Conservation (phyloP, 1,140 invertebrate genomes). For the Drosophila ambigua region DNA sequence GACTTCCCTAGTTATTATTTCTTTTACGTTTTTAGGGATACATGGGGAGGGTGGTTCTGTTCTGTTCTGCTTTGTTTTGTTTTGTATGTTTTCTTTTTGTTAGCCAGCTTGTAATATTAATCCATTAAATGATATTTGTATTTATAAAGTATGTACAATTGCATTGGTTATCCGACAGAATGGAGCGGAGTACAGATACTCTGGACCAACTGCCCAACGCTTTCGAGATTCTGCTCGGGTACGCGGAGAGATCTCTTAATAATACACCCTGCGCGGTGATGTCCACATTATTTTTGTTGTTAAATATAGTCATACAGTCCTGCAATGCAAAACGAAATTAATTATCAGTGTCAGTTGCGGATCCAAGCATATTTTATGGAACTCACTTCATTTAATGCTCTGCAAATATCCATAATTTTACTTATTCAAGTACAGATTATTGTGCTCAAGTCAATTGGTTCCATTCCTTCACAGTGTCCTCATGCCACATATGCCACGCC, state of each 20-base stretch:
- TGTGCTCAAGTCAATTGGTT: constrained; percentile 76
- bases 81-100: constrained; percentile 6
- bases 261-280: constrained; percentile 84
- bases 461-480: constrained; percentile 46
- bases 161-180: constrained; percentile 82
- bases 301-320: constrained; percentile 83
- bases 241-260: constrained; percentile 81
- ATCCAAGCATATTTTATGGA: neutral
- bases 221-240: constrained; percentile 81
- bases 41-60: neutral
- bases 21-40: constrained; percentile 1
- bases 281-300: constrained; percentile 81
- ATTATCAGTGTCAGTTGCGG: neutral
- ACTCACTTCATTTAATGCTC: constrained; percentile 84
- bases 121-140: constrained; percentile 58
- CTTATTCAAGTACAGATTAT: constrained; percentile 81
- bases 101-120: constrained; percentile 50
- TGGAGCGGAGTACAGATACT: neutral
- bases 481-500: neutral
- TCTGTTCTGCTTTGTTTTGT: constrained; percentile 17
- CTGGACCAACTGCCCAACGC: constrained; percentile 63
- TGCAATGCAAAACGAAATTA: constrained; percentile 27
- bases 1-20: neutral
- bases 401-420: constrained; percentile 83
- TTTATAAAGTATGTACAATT: constrained; percentile 80